These are phyloP conservation scores for Orientallactaga bullata DNA, from an alignment of 2,113 vertebrate species.

Conservation along the genomic window DNA sequence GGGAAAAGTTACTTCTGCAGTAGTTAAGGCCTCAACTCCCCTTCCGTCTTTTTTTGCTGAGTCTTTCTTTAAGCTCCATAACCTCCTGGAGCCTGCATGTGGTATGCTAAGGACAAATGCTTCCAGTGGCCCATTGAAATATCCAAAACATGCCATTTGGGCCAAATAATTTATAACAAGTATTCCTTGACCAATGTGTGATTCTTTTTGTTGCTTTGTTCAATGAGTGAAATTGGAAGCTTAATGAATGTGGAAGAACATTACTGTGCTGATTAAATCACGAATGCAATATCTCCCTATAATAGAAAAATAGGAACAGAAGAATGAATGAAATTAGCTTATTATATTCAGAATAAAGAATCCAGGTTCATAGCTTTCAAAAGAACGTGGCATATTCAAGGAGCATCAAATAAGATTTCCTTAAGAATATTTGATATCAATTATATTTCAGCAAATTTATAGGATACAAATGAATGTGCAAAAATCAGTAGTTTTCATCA, in stretches of 20 bases:
- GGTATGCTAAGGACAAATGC: neutral
- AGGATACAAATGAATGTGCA: too few relatives aligned
- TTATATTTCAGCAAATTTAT: too few relatives aligned
- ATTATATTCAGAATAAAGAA: neutral
- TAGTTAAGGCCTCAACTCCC: neutral
- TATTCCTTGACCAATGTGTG: neutral
- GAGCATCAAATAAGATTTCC: neutral
- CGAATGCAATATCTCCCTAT: neutral
- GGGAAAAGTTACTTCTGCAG: neutral
- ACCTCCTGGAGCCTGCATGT: neutral
- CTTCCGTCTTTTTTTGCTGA: neutral
- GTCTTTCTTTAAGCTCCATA: neutral
- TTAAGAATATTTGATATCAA: neutral
- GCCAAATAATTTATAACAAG: neutral
- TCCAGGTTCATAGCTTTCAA: neutral
- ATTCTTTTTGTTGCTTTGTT: neutral
- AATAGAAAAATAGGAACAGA: neutral
- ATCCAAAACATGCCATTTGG: neutral
- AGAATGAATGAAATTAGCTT: neutral
- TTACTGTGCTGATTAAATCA: neutral
- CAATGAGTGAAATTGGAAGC: neutral
- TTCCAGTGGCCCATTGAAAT: too few relatives aligned
- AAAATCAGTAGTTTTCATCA: too few relatives aligned
- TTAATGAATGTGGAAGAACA: neutral
- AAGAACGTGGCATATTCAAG: neutral